A percentile compares a stretch with the other conserved stretches of the same genome.
Evolutionary conservation across 2,797 vertebrate genomes (phyloP).

Genomic region (Eospalax fontanierii): DNA sequence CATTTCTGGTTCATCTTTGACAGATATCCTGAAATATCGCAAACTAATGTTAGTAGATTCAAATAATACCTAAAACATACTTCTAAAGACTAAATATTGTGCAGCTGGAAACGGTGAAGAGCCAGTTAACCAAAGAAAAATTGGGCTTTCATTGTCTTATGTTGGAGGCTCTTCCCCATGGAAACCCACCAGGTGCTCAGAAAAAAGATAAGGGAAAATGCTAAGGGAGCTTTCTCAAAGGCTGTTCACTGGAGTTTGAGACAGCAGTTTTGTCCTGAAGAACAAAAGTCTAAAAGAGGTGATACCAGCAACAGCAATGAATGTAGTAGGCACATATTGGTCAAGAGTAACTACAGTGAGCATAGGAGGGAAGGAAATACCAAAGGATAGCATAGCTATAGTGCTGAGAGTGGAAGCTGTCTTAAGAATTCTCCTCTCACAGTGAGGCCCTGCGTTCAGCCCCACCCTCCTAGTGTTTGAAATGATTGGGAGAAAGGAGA

Average conservation of each 20-base stretch:
- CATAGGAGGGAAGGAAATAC: background rate
- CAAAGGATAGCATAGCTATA: background rate
- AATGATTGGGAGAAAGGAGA: no score
- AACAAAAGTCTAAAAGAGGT: background rate
- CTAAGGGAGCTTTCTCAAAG: background rate
- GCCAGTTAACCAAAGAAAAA: background rate
- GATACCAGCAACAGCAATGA: background rate
- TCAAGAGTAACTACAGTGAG: background rate
- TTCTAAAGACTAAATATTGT: background rate
- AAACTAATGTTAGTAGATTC: background rate
- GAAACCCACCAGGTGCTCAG: rapidly evolving
- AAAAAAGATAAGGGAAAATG: background rate
- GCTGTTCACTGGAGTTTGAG: background rate
- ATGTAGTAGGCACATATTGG: background rate
- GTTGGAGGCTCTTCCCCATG: background rate
- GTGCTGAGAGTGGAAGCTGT: background rate
- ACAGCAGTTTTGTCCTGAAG: rapidly evolving
- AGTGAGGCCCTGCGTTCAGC: no score
- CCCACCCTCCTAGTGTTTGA: no score
- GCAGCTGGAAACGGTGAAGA: background rate
- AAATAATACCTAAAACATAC: background rate
- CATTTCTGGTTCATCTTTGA: background rate
- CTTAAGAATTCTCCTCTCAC: no score
- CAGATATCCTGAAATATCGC: background rate
- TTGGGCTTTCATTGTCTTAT: background rate